Base-by-base conservation (phyloP, 1,140 invertebrate species). In the Trissolcus basalis region DNA sequence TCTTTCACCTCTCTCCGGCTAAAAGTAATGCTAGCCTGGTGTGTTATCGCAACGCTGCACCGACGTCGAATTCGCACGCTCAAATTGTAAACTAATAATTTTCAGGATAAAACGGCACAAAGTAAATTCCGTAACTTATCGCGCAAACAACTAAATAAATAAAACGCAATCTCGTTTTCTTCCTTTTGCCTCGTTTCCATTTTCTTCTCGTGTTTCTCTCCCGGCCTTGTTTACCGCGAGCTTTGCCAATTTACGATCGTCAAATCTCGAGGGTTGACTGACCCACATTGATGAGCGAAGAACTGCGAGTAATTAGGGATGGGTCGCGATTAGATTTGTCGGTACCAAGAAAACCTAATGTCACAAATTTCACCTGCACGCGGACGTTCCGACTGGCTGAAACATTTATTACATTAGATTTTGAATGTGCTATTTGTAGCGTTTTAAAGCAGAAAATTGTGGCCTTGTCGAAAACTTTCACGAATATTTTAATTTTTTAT, bases 31-130 rank as follows among this genome's bases (percentile, higher is more conserved):
- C 61, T 13, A 53, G 56, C 2, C 44, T 39, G n/a, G 9, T 33
- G 55, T 16, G 55, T 59, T 59, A 60, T 60, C 47, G 47, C 33
- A 12, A 33, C 12, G 32, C n/a, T 59, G 19, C 49, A 32, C 15
- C n/a, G 36, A 48, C 45, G 36, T 50, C 47, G 14, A 43, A 59
- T 43, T 58, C 44, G 55, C 55, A 35, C 43, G 58, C 58, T 51
- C 13, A 51, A 61, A 61, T 47, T 54, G 60, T 53, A 63, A 63
- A 63, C 60, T 54, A 63, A 60, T 60, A 60, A 60, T 50, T 60
- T 60, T 33, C 33, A 60, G 58, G 47, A 60, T 60, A 60, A 60
- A 35, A 51, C 39, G 36, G 39, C 36, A 19, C 4, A 19, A 36
- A 14, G 33, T 63, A 53, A 53, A 53, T 63, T 63, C 41, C 19